Conservation (phyloP, 1,140 invertebrate genomes). For the Portunus trituberculatus region DNA sequence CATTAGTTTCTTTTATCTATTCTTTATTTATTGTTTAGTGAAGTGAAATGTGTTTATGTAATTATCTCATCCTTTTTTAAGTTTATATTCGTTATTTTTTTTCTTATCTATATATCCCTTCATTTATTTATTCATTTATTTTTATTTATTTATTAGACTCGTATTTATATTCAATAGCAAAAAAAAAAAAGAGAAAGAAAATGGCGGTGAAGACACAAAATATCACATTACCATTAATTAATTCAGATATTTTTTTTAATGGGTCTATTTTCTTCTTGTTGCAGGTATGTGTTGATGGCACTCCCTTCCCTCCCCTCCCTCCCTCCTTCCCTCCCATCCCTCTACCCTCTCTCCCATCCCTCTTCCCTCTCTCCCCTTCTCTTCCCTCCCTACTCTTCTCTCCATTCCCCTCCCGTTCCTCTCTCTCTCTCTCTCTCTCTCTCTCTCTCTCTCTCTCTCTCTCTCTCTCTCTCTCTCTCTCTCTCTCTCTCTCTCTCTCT, state of each 20-base stretch:
- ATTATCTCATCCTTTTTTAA: no score
- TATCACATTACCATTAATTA: no score
- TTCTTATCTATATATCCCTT: background rate
- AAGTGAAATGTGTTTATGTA: no score
- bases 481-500: background rate
- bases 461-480: background rate
- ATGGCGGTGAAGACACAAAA: background rate
- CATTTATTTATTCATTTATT: background rate
- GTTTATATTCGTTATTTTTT: no score
- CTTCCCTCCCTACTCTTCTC: no score
- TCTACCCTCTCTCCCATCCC: background rate
- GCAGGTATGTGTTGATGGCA: no score
- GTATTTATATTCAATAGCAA: background rate
- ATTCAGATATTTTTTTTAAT: no score
- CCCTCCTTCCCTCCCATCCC: background rate
- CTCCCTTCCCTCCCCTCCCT: no score
- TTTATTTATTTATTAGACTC: background rate
- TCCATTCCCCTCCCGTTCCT: background rate
- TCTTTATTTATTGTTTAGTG: no score
- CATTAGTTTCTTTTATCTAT: background rate
- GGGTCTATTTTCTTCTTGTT: no score
- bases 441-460: background rate
- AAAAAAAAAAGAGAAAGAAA: no score
- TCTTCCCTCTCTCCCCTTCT: no score
- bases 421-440: constrained; percentile 21